Percentiles rank a stretch among this genome's conserved stretches.
Conservation (phyloP, 1,140 invertebrate species). For the Solenopsis fugax region DNA sequence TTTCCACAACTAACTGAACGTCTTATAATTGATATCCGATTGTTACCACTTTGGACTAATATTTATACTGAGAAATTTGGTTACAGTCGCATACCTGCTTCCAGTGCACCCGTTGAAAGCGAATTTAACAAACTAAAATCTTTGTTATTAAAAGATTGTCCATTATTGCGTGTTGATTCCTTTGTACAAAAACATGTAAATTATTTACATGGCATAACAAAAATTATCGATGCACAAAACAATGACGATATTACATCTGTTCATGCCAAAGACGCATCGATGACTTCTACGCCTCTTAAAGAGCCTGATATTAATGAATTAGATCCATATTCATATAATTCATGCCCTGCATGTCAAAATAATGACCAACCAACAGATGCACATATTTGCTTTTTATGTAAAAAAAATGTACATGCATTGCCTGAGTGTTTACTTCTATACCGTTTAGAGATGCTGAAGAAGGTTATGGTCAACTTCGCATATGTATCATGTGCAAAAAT, state of each 20-base stretch:
- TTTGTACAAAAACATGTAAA: neutral
- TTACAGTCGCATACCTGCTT: slow-evolving; percentile 16
- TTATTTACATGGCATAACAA: neutral
- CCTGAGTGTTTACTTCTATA: neutral
- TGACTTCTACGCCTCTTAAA: neutral
- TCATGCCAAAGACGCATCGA: neutral
- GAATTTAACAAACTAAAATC: too few species aligned
- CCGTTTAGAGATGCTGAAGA: neutral
- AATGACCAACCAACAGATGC: neutral
- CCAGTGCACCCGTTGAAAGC: slow-evolving; percentile 1
- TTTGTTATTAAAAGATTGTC: neutral
- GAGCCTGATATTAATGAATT: neutral
- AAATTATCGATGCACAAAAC: neutral
- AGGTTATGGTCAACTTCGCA: neutral
- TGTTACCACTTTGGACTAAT: slow-evolving; percentile 12
- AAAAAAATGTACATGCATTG: slow-evolving; percentile 9
- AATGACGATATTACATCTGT: neutral
- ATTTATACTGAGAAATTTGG: neutral
- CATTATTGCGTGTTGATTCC: neutral
- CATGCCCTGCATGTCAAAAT: slow-evolving; percentile 6
- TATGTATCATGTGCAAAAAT: neutral
- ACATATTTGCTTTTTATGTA: neutral
- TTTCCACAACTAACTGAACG: neutral
- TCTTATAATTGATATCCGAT: slow-evolving; percentile 4
- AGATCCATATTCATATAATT: neutral